Evolutionary conservation across 1,140 invertebrate species (phyloP), one percentile per base, ranked within the genome.

Genomic region (Agrilus planipennis): DNA sequence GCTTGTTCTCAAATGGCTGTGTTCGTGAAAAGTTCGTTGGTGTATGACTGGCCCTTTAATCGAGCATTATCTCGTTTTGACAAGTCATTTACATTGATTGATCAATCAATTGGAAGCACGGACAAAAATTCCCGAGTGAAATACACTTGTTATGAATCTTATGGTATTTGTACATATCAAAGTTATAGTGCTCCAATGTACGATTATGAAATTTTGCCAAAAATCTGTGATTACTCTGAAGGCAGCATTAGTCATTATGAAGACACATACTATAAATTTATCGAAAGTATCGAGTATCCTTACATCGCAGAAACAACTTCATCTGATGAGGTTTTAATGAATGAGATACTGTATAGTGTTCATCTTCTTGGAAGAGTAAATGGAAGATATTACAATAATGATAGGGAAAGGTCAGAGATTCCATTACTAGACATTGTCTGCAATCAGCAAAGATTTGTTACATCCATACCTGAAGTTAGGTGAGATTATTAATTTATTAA

Each of bases 1-100:
- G 66, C 68, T 58, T 83, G 79, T 46, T 76, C 78, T n/a, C 86
- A 89, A 61, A 73, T 86, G 49, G 84, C 80, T 2, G 49, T 84
- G 11, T 89, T 89, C 57, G 61, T 74, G 12, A 65, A 63, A 18
- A 58, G 50, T 28, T n/a, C n/a, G n/a, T n/a, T n/a, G n/a, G n/a
- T n/a, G n/a, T n/a, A n/a, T n/a, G n/a, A n/a, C n/a, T n/a, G n/a
- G n/a, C n/a, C n/a, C n/a, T n/a, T n/a, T n/a, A n/a, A n/a, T n/a
- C n/a, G n/a, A n/a, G n/a, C n/a, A n/a, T n/a, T n/a, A n/a, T n/a
- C n/a, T n/a, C n/a, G n/a, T n/a, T n/a, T n/a, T n/a, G n/a, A n/a
- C n/a, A n/a, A n/a, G n/a, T n/a, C n/a, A n/a, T n/a, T n/a, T n/a
- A n/a, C n/a, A n/a, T n/a, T n/a, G n/a, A n/a, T n/a, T n/a, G n/a